Evolutionary conservation across 2,113 vertebrate species (phyloP), one percentile per base, ranked within the genome.

Genomic region (Bambusicola thoracicus): DNA sequence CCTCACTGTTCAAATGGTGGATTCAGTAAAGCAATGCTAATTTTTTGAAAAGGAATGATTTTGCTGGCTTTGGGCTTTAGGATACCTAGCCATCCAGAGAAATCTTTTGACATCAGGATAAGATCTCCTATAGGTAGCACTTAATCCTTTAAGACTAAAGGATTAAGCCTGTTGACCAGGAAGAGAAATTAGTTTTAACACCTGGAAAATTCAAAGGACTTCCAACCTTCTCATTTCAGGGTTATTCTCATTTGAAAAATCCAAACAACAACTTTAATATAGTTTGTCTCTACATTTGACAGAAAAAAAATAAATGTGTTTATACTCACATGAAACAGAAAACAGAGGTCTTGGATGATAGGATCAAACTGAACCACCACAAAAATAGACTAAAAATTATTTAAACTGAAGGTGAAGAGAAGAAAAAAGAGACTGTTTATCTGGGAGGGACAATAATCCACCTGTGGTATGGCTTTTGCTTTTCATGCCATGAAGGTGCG

Each of bases 91-190:
- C 93, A 89, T 94, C 92, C 51, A 41, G 87, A 96, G 92, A 96
- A 97, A 97, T 94, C 95, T 97, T 97, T 96, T 95, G 81, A 94
- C 89, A 95, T 96, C 83, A 34, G 94, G 76, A 84, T 95, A 85
- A 97, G 91, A 94, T 87, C 96, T 93, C 21, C 92, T 81, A 83
- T 81, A 90, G 95, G 92, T 93, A 95, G 82, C 82, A 87, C 90
- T 93, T 97, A 97, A 97, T 96, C 95, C 93, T 90, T 96, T 96
- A 96, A 97, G 81, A 63, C 90, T 95, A 85, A 96, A 85, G 63
- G 78, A 89, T 92, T 93, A 93, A 94, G 22, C 53, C 80, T 78
- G 89, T 77, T 95, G 95, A 96, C 95, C 89, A 94, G 84, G 85
- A 97, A 96, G 74, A 96, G 46, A 92, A 90, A 93, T 90, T 94